Evolutionary conservation across 2,797 vertebrate species (phyloP), one percentile per base, ranked within the genome.

Genomic region (Valencia hispanica): DNA sequence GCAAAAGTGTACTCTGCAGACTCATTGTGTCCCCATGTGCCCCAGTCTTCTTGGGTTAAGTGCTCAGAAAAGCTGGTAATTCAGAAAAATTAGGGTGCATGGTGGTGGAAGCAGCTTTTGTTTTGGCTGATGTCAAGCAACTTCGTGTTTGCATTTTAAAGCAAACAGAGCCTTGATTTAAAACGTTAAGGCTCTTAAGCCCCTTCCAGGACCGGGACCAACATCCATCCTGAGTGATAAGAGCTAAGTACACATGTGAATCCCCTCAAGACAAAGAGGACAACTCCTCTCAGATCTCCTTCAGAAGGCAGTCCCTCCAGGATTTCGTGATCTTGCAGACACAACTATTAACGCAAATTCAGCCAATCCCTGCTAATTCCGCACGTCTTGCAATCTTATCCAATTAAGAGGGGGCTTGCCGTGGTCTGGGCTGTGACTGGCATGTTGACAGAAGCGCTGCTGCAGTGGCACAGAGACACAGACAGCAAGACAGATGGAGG

Each of bases 1-100:
- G 63, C 69, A 77, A 74, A 69, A 78, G 76, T 55, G 77, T 75
- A 65, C 85, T 81, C 70, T 11, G 79, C 72, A 78, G 84, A 81
- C 75, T 79, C 65, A 20, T 75, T 73, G 0, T 30, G 51, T 72
- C 59, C 68, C 57, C 77, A 39, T 25, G 61, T 65, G 61, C 22
- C 61, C 61, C 27, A 17, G 70, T 72, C 73, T 83, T 75, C 79
- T 72, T 72, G 53, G 9, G n/a, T 53, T 74, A 74, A 82, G 77
- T 74, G 77, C 74, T 85, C 55, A 45, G 39, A 70, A 81, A 85
- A 75, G 9, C 45, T 79, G 77, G 72, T 71, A 63, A 80, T 87
- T 86, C 61, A 51, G 68, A 77, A 43, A 61, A 78, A 82, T 69
- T 3, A 79, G 65, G 39, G 70, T 57, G 51, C 68, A 70, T n/a